Base-by-base conservation (phyloP, 2,888 invertebrate species). In the Parnassius orleans region DNA sequence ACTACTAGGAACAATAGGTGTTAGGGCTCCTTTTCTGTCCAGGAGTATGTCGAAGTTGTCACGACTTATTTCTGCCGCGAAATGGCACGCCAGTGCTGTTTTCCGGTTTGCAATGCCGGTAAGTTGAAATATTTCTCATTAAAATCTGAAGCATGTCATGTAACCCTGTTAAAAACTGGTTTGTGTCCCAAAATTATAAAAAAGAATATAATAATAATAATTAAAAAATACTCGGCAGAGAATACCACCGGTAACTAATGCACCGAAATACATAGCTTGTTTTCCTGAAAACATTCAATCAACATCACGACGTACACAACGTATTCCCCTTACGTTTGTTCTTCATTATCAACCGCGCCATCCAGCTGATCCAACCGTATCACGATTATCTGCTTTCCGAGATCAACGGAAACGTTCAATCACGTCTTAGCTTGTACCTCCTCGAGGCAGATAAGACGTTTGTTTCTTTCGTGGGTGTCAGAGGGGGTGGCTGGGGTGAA, bases 381-480 rank as follows among this genome's bases (percentile, higher is more conserved):
- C 73, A 71, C 72, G 79, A 81, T 80, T 84, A 84, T 86, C 85
- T 15, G 42, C 14, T 78, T 76, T 79, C 76, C 75, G 75, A 72
- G 75, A 87, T 88, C 88, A 77, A 79, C 87, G 90, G 90, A 90
- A 90, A 80, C 87, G 76, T 82, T 89, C 87, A 83, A 90, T 90
- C 90, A 87, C 84, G 78, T 69, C 72, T 75, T 68, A 77, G 71
- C 77, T 80, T 81, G 82, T 84, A 82, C 79, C 77, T 78, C 70
- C 69, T 67, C 69, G 64, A 69, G 77, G 72, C 69, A 83, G 85
- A 88, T 88, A 87, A 87, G 86, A 76, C 70, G 70, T 69, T 72
- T 65, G 72, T 71, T 72, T 77, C 76, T 77, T 77, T 67, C 64
- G 71, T 62, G 64, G 70, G 67, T 69, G 72, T 65, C 63, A 66